These are phyloP conservation scores for Tapera naevia DNA, from an alignment of 2,797 vertebrate species.

Conservation along the genomic window DNA sequence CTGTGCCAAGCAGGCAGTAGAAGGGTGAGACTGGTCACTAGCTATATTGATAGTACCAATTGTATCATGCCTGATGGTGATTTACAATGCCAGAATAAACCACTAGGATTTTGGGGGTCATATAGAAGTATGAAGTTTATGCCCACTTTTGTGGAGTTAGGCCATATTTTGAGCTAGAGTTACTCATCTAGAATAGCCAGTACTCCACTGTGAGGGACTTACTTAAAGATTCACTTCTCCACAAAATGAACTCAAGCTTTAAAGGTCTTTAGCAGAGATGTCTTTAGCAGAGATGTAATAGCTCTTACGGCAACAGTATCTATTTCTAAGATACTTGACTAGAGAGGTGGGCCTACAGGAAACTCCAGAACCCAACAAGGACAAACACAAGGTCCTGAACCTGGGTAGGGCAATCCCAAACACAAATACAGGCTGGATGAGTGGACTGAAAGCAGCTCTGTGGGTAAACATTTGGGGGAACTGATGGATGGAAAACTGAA, in stretches of 20 bases:
- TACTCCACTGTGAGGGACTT: background rate
- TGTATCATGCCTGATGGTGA: background rate
- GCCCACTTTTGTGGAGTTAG: background rate
- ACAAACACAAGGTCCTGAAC: background rate
- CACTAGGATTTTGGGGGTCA: rapidly evolving
- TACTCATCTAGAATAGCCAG: background rate
- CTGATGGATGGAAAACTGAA: too few relatives aligned
- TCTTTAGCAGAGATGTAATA: background rate
- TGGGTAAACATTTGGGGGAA: too few relatives aligned
- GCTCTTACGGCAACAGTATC: background rate
- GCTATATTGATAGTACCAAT: background rate
- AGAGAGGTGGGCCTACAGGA: background rate
- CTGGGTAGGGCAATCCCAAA: too few relatives aligned
- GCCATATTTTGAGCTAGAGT: background rate
- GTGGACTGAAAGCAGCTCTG: too few relatives aligned
- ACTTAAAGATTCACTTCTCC: background rate
- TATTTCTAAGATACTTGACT: background rate
- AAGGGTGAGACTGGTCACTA: background rate
- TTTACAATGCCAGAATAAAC: background rate
- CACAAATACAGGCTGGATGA: too few relatives aligned
- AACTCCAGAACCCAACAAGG: background rate
- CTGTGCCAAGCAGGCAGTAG: background rate
- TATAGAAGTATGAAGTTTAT: background rate
- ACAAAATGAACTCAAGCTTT: background rate
- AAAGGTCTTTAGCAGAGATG: background rate